Base-by-base conservation (phyloP, 2,888 invertebrate genomes). In the Drosophila anceps region DNA sequence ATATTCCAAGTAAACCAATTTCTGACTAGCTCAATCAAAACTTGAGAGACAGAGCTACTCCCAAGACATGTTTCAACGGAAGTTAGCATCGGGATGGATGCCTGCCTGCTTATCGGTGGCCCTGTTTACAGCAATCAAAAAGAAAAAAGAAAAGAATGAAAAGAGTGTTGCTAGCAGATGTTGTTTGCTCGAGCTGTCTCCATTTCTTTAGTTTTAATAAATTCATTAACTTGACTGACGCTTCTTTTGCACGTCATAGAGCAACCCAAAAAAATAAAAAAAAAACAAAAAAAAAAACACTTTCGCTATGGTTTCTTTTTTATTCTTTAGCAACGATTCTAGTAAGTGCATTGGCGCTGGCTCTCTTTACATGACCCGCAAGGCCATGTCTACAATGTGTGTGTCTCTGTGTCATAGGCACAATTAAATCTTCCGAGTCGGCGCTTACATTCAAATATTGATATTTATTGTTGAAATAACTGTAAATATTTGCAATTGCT, bases 221-320 rank as follows among this genome's bases (percentile, higher is more conserved):
- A 91, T 90, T 78, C 86, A 69, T 90, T 73, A 85, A 66, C 35
- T 89, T 78, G 65, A 79, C 63, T 70, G 76, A 71, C 74, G 65
- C 48, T 35, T 58, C 46, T 76, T 70, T 86, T 84, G 90, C 88
- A 88, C 86, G 84, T 90, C 90, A 90, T 50, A 69, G 65, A 35
- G 55, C n/a, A 31, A 67, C 63, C 15, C 69, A 76, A 10, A 54
- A 31, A n/a, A n/a, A n/a, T n/a, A n/a, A n/a, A 29, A 29, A 27
- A n/a, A 41, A 39, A 0, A 4, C 8, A 71, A 10, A 53, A 46
- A 73, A 7, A 43, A 48, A 75, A 82, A 82, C 88, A 84, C 90
- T 84, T 84, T 84, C 78, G 66, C 77, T 72, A 7, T 13, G 44
- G n/a, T 33, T 31, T 50, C 31, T 4, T 44, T 50, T 65, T 59